phyloP scores from a whole-genome alignment of 2,888 invertebrate species.

The Rhorus exstirpatorius region DNA sequence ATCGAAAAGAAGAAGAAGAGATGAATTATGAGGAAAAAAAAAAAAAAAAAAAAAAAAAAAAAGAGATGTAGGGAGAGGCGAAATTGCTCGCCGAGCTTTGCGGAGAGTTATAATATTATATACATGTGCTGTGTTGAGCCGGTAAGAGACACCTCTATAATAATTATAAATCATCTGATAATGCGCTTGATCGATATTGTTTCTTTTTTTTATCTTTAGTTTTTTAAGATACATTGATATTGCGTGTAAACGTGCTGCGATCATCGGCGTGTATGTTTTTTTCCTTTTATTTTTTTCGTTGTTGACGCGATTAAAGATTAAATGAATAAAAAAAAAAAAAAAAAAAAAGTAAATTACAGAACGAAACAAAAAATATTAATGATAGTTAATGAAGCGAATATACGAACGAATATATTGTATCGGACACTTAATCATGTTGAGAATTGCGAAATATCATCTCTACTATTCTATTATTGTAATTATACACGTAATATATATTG shows the following conservation, averaged over 20 bases:
- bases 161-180: slow-evolving; percentile 64
- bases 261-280: slow-evolving; percentile 77
- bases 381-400: too few species aligned
- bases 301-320: slow-evolving; percentile 75
- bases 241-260: slow-evolving; percentile 77
- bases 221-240: slow-evolving; percentile 79
- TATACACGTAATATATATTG: slow-evolving; percentile 79
- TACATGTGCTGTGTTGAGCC: slow-evolving; percentile 70
- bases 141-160: slow-evolving; percentile 67
- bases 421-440: slow-evolving; percentile 82
- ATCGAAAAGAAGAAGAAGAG: slow-evolving; percentile 27
- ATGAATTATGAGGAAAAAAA: too few species aligned
- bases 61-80: slow-evolving; percentile 22
- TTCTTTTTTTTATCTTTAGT: slow-evolving; percentile 82
- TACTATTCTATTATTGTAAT: slow-evolving; percentile 81
- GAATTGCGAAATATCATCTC: slow-evolving; percentile 79
- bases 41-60: slow-evolving; percentile 31
- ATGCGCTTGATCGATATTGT: slow-evolving; percentile 78
- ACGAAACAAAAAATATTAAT: slow-evolving; percentile 64
- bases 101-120: slow-evolving; percentile 56
- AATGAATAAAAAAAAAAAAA: slow-evolving; percentile 55
- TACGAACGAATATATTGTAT: slow-evolving; percentile 76
- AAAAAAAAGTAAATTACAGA: slow-evolving; percentile 67
- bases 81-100: slow-evolving; percentile 52
- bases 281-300: slow-evolving; percentile 69